These are phyloP conservation scores for Cyanoramphus novaezelandiae DNA, from an alignment of 2,113 vertebrate genomes.

Conservation along the genomic window DNA sequence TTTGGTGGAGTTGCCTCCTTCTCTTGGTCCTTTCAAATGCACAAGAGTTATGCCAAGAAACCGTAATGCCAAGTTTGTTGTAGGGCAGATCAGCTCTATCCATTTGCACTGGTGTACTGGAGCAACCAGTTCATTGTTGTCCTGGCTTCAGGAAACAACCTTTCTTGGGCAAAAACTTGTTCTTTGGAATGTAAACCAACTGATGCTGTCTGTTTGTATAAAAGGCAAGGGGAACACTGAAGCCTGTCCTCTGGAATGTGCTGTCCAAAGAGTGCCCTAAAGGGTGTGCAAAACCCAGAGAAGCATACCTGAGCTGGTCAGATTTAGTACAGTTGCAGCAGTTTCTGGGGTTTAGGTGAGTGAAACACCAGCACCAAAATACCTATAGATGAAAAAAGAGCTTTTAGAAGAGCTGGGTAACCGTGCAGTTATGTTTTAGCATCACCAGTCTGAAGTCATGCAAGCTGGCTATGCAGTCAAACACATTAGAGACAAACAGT, in stretches of 20 bases:
- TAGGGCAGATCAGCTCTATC: neutral
- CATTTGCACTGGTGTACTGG: neutral
- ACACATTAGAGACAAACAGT: neutral
- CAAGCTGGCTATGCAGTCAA: neutral
- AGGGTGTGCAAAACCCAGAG: neutral
- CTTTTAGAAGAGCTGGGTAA: neutral
- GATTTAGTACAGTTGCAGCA: neutral
- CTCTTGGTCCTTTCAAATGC: neutral
- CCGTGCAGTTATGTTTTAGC: neutral
- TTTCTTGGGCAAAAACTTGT: neutral
- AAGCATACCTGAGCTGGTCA: neutral
- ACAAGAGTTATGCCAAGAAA: neutral
- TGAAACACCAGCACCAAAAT: neutral
- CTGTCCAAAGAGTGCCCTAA: neutral
- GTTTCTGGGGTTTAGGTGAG: neutral
- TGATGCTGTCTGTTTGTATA: neutral
- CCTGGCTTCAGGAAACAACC: neutral
- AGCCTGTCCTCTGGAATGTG: neutral
- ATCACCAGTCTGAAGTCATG: neutral
- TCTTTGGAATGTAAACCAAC: neutral
- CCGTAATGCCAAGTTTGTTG: neutral
- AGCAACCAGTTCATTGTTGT: neutral
- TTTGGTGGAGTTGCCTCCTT: neutral
- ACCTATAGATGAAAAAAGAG: neutral
- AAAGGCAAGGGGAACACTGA: neutral